These are phyloP conservation scores for Clepsis dumicolana DNA, from an alignment of 2,888 invertebrate species.

Conservation along the genomic window DNA sequence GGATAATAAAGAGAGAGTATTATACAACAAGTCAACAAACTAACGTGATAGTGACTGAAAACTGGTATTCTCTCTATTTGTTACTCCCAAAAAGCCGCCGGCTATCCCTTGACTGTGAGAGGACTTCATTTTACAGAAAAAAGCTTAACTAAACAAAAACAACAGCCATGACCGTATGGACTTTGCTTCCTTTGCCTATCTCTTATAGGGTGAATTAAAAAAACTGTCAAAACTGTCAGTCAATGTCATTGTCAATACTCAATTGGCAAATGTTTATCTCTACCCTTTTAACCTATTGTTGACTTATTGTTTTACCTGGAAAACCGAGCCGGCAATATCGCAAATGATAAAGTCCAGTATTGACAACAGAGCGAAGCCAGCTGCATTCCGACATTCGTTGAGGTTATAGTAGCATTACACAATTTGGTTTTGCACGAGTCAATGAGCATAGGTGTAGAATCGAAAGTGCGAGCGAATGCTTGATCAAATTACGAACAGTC, in stretches of 20 bases:
- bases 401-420: conserved; percentile 38
- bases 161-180: too few relatives aligned
- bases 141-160: too few relatives aligned
- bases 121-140: too few relatives aligned
- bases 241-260: conserved; percentile 18
- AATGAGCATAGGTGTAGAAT: conserved; percentile 27
- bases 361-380: not conserved
- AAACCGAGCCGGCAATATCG: conserved; percentile 2
- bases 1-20: too few relatives aligned
- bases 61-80: too few relatives aligned
- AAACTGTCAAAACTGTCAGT: conserved; percentile 9
- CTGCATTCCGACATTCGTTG: conserved; percentile 4
- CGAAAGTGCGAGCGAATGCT: conserved; percentile 38
- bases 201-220: too few relatives aligned
- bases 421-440: conserved; percentile 39
- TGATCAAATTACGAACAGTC: conserved; percentile 31
- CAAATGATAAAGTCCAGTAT: conserved; percentile 15
- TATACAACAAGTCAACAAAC: too few relatives aligned
- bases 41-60: too few relatives aligned
- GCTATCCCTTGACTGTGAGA: too few relatives aligned
- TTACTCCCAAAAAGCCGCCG: too few relatives aligned
- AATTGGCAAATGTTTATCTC: conserved; percentile 25
- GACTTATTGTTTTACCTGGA: not conserved
- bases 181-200: too few relatives aligned
- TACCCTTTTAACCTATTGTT: not conserved